These are phyloP conservation scores for Rallus limicola DNA, from an alignment of 2,113 vertebrate species.

Conservation along the genomic window DNA sequence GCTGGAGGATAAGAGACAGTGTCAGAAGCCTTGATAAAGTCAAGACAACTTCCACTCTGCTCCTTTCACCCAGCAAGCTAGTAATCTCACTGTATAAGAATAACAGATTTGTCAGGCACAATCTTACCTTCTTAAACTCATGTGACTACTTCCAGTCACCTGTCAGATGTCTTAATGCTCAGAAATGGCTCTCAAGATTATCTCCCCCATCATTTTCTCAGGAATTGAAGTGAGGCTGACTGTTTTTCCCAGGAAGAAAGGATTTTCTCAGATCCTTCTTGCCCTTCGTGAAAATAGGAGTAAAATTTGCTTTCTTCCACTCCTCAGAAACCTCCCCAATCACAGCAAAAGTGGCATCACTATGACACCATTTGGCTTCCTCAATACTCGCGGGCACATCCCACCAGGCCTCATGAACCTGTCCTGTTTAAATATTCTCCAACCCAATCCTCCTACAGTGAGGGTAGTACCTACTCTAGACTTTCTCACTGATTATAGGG, in stretches of 20 bases:
- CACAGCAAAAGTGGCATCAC: background rate
- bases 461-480: background rate
- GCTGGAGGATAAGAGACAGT: background rate
- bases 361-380: background rate
- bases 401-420: background rate
- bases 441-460: background rate
- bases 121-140: background rate
- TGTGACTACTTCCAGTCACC: background rate
- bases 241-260: no score
- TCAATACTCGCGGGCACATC: background rate
- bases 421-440: background rate
- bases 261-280: background rate
- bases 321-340: background rate
- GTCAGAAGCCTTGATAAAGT: background rate
- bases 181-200: background rate
- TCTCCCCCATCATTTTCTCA: background rate
- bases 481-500: background rate
- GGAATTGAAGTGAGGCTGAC: background rate
- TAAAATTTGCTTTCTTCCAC: background rate
- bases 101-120: background rate
- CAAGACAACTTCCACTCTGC: background rate
- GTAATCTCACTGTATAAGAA: background rate
- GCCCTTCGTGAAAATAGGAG: background rate
- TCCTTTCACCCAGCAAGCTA: background rate
- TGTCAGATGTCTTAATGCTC: background rate